Conservation (phyloP, 2,797 vertebrate genomes). For the Siniperca obscura region DNA sequence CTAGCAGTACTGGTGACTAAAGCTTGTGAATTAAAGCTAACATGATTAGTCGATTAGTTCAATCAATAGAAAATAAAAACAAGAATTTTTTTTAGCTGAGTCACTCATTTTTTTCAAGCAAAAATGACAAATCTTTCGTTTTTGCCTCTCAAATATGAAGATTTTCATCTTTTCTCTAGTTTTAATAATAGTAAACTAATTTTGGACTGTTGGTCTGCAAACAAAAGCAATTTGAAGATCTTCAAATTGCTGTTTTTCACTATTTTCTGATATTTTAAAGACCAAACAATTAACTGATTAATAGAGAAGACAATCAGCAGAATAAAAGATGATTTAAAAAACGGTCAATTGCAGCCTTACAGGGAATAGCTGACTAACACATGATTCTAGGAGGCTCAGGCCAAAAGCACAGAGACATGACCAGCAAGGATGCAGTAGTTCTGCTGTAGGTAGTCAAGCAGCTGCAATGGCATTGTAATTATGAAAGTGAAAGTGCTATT, state of each 20-base stretch:
- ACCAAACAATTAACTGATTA: not conserved
- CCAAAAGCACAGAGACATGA: not conserved
- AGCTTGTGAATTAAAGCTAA: not conserved
- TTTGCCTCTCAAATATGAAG: not conserved
- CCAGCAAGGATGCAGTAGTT: not conserved
- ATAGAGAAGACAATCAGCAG: not conserved
- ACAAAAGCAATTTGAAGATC: not conserved
- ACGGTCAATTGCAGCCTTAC: not conserved
- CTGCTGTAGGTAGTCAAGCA: slow-evolving; percentile 14
- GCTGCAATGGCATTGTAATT: slow-evolving; percentile 12
- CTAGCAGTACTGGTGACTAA: not conserved
- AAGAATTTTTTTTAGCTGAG: too few relatives aligned
- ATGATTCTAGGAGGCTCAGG: not conserved
- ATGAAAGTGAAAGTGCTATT: slow-evolving; percentile 5
- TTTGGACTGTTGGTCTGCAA: not conserved
- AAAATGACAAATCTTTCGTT: not conserved
- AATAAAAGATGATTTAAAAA: not conserved
- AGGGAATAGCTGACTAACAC: not conserved
- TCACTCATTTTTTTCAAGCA: not conserved
- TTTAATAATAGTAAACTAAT: not conserved
- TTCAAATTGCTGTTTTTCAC: not conserved
- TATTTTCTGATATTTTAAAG: not conserved
- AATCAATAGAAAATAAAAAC: not conserved
- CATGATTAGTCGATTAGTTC: not conserved
- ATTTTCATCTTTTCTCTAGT: not conserved